Percentiles rank a stretch among this genome's conserved stretches.
These are phyloP conservation scores for Monomorium pharaonis DNA, from an alignment of 1,140 invertebrate genomes.

Conservation along the genomic window DNA sequence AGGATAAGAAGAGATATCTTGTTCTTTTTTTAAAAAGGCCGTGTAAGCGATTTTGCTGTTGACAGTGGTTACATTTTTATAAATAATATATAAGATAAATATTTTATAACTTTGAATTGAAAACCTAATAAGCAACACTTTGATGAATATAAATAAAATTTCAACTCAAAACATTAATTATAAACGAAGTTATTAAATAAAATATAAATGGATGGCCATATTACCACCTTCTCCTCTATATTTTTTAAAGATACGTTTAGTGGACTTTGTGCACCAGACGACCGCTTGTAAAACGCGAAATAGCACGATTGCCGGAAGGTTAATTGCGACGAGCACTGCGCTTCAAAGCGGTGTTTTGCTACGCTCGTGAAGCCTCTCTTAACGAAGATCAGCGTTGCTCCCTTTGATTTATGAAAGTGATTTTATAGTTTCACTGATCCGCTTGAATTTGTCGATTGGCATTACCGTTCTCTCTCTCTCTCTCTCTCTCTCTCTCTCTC, in stretches of 20 bases:
- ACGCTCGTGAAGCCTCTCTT: constrained; percentile 1
- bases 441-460: constrained; percentile 20
- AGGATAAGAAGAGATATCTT: background rate
- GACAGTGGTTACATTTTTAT: no score
- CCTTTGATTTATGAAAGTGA: constrained; percentile 56
- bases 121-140: no score
- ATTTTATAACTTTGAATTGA: no score
- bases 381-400: constrained; percentile 5
- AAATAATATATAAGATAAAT: no score
- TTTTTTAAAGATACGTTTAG: background rate
- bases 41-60: no score
- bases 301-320: background rate
- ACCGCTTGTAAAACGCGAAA: background rate
- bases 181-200: no score
- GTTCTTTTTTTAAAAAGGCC: background rate
- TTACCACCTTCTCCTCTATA: no score
- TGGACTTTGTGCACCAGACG: background rate
- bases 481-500: background rate
- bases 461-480: background rate
- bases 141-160: no score
- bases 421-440: constrained; percentile 34
- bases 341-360: constrained; percentile 39
- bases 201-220: no score
- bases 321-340: constrained; percentile 36
- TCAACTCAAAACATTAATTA: no score